These are phyloP conservation scores for Lasiurus borealis DNA, from an alignment of 2,113 vertebrate genomes.

Conservation along the genomic window DNA sequence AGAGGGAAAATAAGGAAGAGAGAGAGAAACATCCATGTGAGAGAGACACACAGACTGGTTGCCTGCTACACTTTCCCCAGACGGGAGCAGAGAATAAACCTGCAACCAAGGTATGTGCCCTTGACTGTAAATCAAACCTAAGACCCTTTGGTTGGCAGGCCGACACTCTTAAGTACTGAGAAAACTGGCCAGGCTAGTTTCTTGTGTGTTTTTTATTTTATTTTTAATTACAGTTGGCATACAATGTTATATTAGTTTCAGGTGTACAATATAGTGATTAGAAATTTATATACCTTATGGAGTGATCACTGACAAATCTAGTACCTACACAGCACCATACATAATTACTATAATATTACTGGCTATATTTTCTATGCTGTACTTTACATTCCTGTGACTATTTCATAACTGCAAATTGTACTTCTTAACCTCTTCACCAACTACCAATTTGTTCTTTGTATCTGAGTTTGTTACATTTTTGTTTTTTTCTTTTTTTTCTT, in stretches of 20 bases:
- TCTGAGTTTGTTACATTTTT: background rate
- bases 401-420: background rate
- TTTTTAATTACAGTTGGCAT: background rate
- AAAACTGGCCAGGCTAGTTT: too few relatives aligned
- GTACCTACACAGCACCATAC: too few relatives aligned
- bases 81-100: too few relatives aligned
- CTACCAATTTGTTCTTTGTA: background rate
- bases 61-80: too few relatives aligned
- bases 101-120: too few relatives aligned
- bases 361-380: background rate
- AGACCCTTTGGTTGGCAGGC: too few relatives aligned
- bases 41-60: too few relatives aligned
- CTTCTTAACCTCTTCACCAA: background rate
- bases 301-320: background rate
- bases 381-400: background rate
- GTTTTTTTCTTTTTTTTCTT: background rate
- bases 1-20: too few relatives aligned
- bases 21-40: too few relatives aligned
- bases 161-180: too few relatives aligned
- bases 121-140: too few relatives aligned
- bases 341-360: background rate
- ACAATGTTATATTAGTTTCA: background rate
- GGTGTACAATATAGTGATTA: background rate
- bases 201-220: background rate
- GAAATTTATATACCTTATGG: background rate